These are phyloP conservation scores for Parochlus steinenii DNA, from an alignment of 2,888 invertebrate genomes.

Conservation along the genomic window DNA sequence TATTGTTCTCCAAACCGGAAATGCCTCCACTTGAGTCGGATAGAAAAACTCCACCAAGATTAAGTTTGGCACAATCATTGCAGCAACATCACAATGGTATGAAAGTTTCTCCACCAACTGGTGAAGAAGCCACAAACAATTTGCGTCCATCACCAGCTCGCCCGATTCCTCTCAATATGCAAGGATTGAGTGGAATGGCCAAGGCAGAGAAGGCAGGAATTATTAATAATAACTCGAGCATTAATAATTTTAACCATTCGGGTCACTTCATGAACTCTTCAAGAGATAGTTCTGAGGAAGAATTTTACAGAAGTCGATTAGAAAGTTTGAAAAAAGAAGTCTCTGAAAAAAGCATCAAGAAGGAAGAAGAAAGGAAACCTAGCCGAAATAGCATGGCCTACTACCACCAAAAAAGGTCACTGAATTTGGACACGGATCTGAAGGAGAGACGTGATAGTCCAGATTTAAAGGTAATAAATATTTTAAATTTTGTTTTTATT, in stretches of 20 bases:
- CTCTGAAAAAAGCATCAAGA: conserved; percentile 7
- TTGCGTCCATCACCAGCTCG: conserved; percentile 48
- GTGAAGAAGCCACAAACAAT: conserved; percentile 45
- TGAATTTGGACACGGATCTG: conserved; percentile 9
- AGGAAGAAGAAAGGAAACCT: too few species aligned
- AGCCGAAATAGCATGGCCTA: conserved; percentile 11
- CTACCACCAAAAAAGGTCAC: conserved; percentile 9
- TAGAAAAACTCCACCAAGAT: conserved; percentile 18
- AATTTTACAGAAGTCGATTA: conserved; percentile 1
- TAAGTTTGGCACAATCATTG: conserved; percentile 26
- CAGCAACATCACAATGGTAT: conserved; percentile 16
- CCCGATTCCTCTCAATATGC: conserved; percentile 24
- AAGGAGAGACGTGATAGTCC: conserved; percentile 11
- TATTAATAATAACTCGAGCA: conserved; percentile 5
- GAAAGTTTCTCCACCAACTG: conserved; percentile 49
- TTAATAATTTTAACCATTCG: conserved; percentile 10
- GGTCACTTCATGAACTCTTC: conserved; percentile 6
- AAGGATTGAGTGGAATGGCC: conserved; percentile 10
- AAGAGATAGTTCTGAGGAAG: conserved; percentile 1
- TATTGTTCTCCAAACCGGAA: conserved; percentile 41
- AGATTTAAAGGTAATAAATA: too few species aligned
- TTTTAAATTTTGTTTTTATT: too few species aligned
- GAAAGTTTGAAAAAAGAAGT: conserved; percentile 5
- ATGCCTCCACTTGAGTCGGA: conserved; percentile 25
- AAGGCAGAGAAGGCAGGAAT: conserved; percentile 5